Base-by-base conservation (phyloP, 2,888 invertebrate genomes). In the Zelleria hepariella region DNA sequence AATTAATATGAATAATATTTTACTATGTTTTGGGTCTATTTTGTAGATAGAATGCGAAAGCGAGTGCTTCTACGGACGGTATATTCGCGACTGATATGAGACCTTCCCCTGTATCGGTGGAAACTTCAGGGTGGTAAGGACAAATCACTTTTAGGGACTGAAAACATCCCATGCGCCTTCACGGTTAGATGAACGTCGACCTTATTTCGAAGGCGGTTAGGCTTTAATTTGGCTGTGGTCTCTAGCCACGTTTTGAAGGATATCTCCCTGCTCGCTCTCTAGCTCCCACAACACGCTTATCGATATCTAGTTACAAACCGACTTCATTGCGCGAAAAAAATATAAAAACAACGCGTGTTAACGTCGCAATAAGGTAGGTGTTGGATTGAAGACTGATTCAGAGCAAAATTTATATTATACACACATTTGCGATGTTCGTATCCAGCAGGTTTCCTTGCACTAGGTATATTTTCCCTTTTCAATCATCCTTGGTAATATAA, bases 41-140 rank as follows among this genome's bases (percentile, higher is more conserved):
- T 26, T 56, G 32, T 26, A 24, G n/a, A 53, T 25, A n/a, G 25
- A 20, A 21, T 49, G 20, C 64, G 61, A 63, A 67, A 73, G 74
- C 85, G 86, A 73, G 81, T 71, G 77, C 70, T 75, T 68, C 78
- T 71, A 68, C 65, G 86, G 86, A 86, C 87, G 86, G 87, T 79
- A 71, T 78, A 71, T 76, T 75, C 85, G 78, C 86, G 79, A 88
- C 87, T 88, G 86, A 82, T 82, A 80, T 75, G 78, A 74, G 73
- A 67, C 77, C 72, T 42, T 42, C 78, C 72, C 51, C 57, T 47
- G 60, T 60, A 58, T 60, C 58, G 58, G 58, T 49, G 55, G 51
- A 18, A 20, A 54, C 42, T 73, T 74, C 72, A 80, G 83, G 83
- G 85, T 75, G 83, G 82, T 80, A 86, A 87, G 87, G 87, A 88